Evolutionary conservation across 2,888 invertebrate species (phyloP).

Genomic region (Oligia fasciuncula): DNA sequence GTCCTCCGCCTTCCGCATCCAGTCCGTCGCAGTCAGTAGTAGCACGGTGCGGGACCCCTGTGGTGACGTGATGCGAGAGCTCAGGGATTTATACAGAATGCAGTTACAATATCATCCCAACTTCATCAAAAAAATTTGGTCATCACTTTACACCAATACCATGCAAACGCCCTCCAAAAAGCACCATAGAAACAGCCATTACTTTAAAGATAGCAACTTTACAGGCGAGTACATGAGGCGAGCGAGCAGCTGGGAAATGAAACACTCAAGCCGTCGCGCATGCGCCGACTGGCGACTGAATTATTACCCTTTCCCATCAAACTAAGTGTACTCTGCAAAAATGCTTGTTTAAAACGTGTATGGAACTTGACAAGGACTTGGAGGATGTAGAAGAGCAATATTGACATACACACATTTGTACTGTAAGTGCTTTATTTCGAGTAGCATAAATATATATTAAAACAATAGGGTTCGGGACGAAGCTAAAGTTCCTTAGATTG

Average conservation of each 20-base stretch:
- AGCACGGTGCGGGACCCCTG: too few species aligned
- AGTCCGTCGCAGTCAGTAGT: too few species aligned
- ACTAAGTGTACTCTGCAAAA: constrained; percentile 62
- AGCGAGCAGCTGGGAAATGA: constrained; percentile 55
- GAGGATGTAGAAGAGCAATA: background rate
- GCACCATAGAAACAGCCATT: constrained; percentile 42
- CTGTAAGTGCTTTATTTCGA: too few species aligned
- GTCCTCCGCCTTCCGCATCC: too few species aligned
- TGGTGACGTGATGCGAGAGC: too few species aligned
- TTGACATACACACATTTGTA: too few species aligned
- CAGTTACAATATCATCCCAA: background rate
- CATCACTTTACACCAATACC: constrained; percentile 20
- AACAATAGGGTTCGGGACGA: too few species aligned
- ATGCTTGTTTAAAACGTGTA: constrained; percentile 57
- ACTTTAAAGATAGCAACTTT: constrained; percentile 52
- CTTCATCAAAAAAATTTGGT: constrained; percentile 35
- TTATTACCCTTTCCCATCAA: constrained; percentile 63
- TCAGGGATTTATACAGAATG: background rate
- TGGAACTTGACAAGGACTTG: constrained; percentile 10
- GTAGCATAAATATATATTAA: too few species aligned
- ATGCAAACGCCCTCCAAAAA: constrained; percentile 27
- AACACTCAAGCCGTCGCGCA: constrained; percentile 49
- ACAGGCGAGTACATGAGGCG: constrained; percentile 18
- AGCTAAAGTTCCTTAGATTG: too few species aligned
- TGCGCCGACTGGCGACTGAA: constrained; percentile 60